phyloP scores from a whole-genome alignment of 1,140 invertebrate genomes.

The Euborellia annulipes region DNA sequence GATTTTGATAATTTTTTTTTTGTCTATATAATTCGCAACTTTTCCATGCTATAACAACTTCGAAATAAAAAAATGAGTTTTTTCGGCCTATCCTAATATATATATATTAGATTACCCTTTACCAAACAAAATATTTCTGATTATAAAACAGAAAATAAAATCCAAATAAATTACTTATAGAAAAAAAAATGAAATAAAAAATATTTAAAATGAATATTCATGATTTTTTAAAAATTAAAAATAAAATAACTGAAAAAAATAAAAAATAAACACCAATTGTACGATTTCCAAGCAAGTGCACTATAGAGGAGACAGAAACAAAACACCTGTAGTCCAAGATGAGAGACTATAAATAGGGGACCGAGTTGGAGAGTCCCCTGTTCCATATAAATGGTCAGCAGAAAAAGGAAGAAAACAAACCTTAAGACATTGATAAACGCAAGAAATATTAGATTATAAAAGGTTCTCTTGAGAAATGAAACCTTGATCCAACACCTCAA shows the following conservation, averaged over 20 bases:
- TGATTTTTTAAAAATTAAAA: too few relatives aligned
- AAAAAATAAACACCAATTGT: background rate
- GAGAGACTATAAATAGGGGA: constrained; percentile 21
- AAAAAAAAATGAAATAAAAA: too few relatives aligned
- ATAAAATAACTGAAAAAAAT: constrained; percentile 4
- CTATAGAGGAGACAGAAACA: constrained; percentile 10
- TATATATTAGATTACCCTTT: too few relatives aligned
- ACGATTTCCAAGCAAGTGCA: constrained; percentile 11
- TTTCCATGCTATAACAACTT: too few relatives aligned
- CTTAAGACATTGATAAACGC: background rate
- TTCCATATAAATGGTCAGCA: constrained; percentile 10
- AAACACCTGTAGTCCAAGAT: constrained; percentile 24
- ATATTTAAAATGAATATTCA: constrained; percentile 2
- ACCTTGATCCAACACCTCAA: background rate
- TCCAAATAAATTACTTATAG: too few relatives aligned
- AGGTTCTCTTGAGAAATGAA: background rate
- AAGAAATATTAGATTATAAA: background rate
- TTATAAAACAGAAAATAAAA: too few relatives aligned
- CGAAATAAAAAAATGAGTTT: too few relatives aligned
- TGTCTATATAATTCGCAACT: too few relatives aligned
- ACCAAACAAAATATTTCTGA: too few relatives aligned
- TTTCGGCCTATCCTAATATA: too few relatives aligned
- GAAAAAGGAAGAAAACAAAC: constrained; percentile 10
- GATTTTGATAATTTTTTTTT: too few relatives aligned
- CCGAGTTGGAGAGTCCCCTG: constrained; percentile 19